Conservation (phyloP, 2,888 invertebrate species). For the Lumbricus terrestris region DNA sequence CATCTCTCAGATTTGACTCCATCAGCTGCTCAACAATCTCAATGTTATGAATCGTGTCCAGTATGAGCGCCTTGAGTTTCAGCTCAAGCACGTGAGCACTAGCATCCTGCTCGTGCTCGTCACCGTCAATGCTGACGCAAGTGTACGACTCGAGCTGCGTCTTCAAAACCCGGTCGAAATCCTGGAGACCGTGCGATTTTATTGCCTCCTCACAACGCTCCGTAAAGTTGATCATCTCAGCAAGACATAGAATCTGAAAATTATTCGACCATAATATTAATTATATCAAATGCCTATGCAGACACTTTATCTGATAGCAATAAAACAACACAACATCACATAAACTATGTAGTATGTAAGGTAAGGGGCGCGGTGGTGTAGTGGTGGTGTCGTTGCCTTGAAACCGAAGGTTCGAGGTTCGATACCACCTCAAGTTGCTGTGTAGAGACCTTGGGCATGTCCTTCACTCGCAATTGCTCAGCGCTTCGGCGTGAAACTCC, state of each 20-base stretch:
- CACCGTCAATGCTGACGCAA: conserved; percentile 51
- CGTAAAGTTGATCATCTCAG: conserved; percentile 82
- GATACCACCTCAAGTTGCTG: too few relatives aligned
- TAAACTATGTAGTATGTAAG: too few relatives aligned
- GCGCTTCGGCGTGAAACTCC: too few relatives aligned
- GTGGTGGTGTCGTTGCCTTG: too few relatives aligned
- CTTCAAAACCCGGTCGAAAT: conserved; percentile 55
- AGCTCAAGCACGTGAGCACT: conserved; percentile 68
- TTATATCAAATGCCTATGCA: too few relatives aligned
- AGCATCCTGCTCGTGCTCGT: background rate
- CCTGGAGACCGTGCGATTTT: conserved; percentile 62
- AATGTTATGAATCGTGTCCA: conserved; percentile 90
- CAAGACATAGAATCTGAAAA: conserved; percentile 74
- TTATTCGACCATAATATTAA: background rate
- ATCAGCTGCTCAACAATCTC: conserved; percentile 78
- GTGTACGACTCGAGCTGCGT: conserved; percentile 61
- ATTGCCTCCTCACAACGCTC: conserved; percentile 80
- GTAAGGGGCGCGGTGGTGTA: too few relatives aligned
- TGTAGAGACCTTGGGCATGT: too few relatives aligned
- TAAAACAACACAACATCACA: too few relatives aligned
- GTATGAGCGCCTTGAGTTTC: conserved; percentile 85
- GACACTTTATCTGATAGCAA: too few relatives aligned
- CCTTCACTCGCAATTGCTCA: too few relatives aligned
- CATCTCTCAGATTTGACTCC: conserved; percentile 66
- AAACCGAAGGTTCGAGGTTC: too few relatives aligned